Evolutionary conservation across 2,797 vertebrate genomes (phyloP).

Genomic region (Heliangelus exortis): DNA sequence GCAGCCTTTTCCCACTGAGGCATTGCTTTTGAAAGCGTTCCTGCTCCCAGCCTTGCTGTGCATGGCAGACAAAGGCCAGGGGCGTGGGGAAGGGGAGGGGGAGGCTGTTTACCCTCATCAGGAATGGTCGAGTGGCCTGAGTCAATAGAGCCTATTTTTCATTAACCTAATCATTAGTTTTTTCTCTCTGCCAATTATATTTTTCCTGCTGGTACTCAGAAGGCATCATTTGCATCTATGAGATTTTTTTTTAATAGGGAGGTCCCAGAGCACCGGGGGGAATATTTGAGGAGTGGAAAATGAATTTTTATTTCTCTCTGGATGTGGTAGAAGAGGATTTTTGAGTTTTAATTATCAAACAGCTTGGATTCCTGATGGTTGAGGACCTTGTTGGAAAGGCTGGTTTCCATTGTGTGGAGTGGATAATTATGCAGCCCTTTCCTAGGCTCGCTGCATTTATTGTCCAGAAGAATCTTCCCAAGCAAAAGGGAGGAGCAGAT

Average conservation of each 20-base stretch:
- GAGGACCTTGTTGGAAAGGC: slow-evolving; percentile 37
- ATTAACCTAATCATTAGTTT: slow-evolving; percentile 15
- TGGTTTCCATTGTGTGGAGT: slow-evolving; percentile 54
- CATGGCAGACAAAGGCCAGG: neutral
- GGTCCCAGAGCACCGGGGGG: neutral
- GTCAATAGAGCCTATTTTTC: slow-evolving; percentile 45
- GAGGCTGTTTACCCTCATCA: slow-evolving; percentile 26
- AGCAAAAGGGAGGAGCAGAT: slow-evolving; percentile 27
- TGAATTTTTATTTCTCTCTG: neutral
- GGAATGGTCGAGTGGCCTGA: slow-evolving; percentile 2
- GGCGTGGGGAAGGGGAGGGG: neutral
- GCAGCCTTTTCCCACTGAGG: slow-evolving; percentile 54
- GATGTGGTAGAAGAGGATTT: neutral
- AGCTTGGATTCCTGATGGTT: slow-evolving; percentile 48
- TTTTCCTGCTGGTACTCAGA: neutral
- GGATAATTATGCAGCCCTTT: slow-evolving; percentile 65
- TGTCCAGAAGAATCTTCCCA: slow-evolving; percentile 66
- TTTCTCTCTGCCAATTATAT: neutral
- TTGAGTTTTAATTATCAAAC: slow-evolving; percentile 58
- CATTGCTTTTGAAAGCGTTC: neutral
- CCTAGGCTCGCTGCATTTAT: slow-evolving; percentile 7
- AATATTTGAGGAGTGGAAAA: neutral
- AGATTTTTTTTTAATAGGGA: neutral
- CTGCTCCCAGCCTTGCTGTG: slow-evolving; percentile 26
- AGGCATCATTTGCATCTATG: neutral